phyloP scores from a whole-genome alignment of 2,113 vertebrate genomes.

The Pleuronectes platessa region DNA sequence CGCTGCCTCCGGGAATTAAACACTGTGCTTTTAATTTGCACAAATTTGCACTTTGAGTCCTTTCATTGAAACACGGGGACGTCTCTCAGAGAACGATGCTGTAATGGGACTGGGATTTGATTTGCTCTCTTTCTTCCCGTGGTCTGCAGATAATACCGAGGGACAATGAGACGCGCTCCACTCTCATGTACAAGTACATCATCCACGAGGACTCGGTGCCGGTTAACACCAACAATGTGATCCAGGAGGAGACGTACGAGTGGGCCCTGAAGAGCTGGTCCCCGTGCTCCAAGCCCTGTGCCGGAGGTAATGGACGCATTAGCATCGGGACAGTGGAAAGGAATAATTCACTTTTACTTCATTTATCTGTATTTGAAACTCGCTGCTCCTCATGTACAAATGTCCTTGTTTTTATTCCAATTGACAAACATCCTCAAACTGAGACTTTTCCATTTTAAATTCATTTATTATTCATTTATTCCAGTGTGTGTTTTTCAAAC shows the following conservation, averaged over 20 bases:
- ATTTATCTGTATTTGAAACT: not conserved
- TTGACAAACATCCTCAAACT: no score
- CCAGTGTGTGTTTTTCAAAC: no score
- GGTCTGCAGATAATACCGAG: slow-evolving; percentile 90
- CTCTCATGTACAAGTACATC: slow-evolving; percentile 94
- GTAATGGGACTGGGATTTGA: not conserved
- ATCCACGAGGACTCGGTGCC: slow-evolving; percentile 96
- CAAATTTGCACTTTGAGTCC: slow-evolving; percentile 1
- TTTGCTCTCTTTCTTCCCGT: not conserved
- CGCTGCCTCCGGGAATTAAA: not conserved
- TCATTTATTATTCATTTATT: no score
- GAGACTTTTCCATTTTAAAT: no score
- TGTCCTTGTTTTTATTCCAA: no score
- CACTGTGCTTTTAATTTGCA: slow-evolving; percentile 10
- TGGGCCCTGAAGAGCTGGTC: slow-evolving; percentile 99
- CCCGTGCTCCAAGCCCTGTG: slow-evolving; percentile 92
- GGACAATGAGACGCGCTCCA: slow-evolving; percentile 92
- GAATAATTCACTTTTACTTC: not conserved
- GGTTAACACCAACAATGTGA: slow-evolving; percentile 95
- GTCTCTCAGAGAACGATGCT: not conserved
- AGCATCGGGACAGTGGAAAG: not conserved
- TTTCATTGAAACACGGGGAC: not conserved
- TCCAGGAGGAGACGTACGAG: slow-evolving; percentile 94
- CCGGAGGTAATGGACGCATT: slow-evolving; percentile 86
- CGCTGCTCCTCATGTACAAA: no score